These are phyloP conservation scores for Thamnophis sirtalis DNA, from an alignment of 2,113 vertebrate species.

Conservation along the genomic window DNA sequence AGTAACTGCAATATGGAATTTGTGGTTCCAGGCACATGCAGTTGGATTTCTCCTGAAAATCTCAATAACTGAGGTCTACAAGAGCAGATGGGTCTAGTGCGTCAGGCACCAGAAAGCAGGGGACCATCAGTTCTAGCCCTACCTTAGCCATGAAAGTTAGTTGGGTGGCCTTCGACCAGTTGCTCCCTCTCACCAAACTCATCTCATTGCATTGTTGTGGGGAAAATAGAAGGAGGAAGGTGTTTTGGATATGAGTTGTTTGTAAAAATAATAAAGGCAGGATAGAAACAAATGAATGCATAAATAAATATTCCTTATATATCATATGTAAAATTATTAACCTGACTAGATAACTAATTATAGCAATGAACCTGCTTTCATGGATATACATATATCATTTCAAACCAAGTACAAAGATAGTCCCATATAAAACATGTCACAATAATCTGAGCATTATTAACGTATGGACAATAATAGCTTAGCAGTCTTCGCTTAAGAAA, in stretches of 20 bases:
- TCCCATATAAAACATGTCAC: not conserved
- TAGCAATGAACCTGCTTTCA: not conserved
- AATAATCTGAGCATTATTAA: not conserved
- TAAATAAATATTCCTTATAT: not conserved
- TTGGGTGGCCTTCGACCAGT: not conserved
- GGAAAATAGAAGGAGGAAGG: not conserved
- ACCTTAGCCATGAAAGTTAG: not conserved
- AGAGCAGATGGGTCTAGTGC: not conserved
- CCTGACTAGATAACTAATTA: not conserved
- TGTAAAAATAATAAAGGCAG: not conserved
- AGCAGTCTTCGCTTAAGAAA: not conserved
- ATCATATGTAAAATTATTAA: not conserved
- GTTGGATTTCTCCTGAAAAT: not conserved
- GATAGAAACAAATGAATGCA: not conserved
- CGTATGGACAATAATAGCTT: not conserved
- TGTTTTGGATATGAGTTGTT: not conserved
- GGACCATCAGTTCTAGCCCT: not conserved
- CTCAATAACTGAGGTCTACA: not conserved
- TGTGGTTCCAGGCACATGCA: not conserved
- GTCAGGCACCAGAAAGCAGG: not conserved
- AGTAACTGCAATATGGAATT: not conserved
- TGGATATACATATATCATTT: not conserved
- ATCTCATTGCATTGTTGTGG: not conserved
- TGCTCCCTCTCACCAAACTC: not conserved
- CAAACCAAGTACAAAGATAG: not conserved